phyloP scores from a whole-genome alignment of 2,888 invertebrate species.

The Pediacus dermestoides region DNA sequence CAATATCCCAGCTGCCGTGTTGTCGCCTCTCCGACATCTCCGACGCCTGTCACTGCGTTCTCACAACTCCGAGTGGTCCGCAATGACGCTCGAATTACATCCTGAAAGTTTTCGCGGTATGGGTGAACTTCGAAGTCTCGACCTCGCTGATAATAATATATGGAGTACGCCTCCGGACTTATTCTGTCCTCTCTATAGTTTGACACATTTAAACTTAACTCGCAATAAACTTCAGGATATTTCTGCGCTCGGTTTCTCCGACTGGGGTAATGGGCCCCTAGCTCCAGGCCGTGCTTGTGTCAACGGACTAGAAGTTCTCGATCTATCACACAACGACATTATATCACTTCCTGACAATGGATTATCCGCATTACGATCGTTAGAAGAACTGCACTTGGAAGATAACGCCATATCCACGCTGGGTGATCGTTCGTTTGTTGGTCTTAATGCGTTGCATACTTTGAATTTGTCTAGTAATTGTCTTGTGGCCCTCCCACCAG shows the following conservation, averaged over 20 bases:
- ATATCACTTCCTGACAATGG: slow-evolving; percentile 67
- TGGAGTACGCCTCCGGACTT: slow-evolving; percentile 70
- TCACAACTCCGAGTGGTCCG: slow-evolving; percentile 76
- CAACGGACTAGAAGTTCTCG: slow-evolving; percentile 64
- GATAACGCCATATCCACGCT: slow-evolving; percentile 72
- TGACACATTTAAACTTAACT: slow-evolving; percentile 69
- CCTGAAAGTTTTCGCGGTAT: slow-evolving; percentile 69
- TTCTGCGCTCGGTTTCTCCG: slow-evolving; percentile 69
- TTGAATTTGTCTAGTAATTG: slow-evolving; percentile 78
- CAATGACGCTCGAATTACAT: slow-evolving; percentile 72
- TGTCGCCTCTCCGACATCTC: slow-evolving; percentile 65
- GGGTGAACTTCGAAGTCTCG: slow-evolving; percentile 62
- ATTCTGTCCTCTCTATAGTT: slow-evolving; percentile 68
- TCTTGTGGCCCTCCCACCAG: slow-evolving; percentile 72
- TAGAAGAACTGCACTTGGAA: slow-evolving; percentile 68
- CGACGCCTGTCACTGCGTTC: slow-evolving; percentile 66
- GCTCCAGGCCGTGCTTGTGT: slow-evolving; percentile 62
- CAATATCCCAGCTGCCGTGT: slow-evolving; percentile 66
- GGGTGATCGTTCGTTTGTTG: slow-evolving; percentile 71
- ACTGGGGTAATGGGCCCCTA: slow-evolving; percentile 65
- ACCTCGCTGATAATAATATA: slow-evolving; percentile 73
- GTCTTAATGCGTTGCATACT: slow-evolving; percentile 63
- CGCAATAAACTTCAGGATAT: slow-evolving; percentile 76
- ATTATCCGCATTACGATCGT: slow-evolving; percentile 64
- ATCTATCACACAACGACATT: slow-evolving; percentile 73